Evolutionary conservation across 2,888 invertebrate genomes (phyloP).

Genomic region (Isoperla grammatica): DNA sequence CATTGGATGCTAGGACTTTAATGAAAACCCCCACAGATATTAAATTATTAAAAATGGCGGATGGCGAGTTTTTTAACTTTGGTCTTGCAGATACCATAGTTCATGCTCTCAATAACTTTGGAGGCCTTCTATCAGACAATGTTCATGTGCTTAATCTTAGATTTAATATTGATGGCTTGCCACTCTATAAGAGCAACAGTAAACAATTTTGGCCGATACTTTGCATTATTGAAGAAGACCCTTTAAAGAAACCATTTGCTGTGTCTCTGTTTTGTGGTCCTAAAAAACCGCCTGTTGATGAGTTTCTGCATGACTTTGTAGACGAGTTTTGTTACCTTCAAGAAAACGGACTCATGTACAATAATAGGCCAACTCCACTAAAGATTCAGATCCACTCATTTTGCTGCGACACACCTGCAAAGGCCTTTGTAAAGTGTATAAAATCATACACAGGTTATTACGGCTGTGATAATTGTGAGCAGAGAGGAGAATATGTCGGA

Average conservation of each 20-base stretch:
- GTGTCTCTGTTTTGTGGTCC: constrained; percentile 31
- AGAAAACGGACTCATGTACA: constrained; percentile 8
- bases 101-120: neutral
- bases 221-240: constrained; percentile 26
- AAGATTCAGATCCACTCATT: neutral
- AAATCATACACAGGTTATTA: constrained; percentile 23
- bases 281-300: constrained; percentile 29
- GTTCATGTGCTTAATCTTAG: constrained; percentile 18
- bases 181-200: constrained; percentile 25
- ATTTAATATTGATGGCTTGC: constrained; percentile 27
- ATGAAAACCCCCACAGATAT: constrained; percentile 13
- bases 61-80: constrained; percentile 25
- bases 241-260: constrained; percentile 32
- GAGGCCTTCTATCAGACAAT: neutral
- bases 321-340: constrained; percentile 26
- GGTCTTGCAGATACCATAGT: neutral
- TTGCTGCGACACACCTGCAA: constrained; percentile 25
- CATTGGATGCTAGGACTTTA: constrained; percentile 7
- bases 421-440: constrained; percentile 20
- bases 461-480: constrained; percentile 25
- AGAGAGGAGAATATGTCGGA: neutral
- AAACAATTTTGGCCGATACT: constrained; percentile 26
- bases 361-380: no score
- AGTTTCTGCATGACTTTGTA: constrained; percentile 31
- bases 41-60: constrained; percentile 17